These are phyloP conservation scores for Balearica regulorum DNA, from an alignment of 2,797 vertebrate species.

Conservation along the genomic window DNA sequence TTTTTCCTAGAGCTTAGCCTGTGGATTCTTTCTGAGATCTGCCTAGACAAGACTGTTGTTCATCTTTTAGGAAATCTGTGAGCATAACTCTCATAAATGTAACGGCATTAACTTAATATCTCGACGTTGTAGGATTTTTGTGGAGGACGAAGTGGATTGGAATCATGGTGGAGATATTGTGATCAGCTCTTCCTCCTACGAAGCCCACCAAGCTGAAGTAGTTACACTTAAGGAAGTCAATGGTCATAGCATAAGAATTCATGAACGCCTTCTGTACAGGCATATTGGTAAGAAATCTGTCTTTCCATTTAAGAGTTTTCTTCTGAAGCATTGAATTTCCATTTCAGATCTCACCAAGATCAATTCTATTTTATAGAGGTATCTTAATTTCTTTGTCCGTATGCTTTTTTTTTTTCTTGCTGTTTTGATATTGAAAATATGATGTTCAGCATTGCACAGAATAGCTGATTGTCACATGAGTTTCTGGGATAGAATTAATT, in stretches of 20 bases:
- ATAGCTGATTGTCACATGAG: neutral
- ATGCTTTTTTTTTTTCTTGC: neutral
- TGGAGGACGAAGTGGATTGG: constrained; percentile 71
- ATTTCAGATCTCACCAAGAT: neutral
- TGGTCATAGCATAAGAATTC: constrained; percentile 51
- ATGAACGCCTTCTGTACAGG: constrained; percentile 55
- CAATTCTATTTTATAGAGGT: neutral
- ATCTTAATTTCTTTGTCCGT: neutral
- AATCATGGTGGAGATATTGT: constrained; percentile 51
- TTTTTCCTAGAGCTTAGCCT: neutral
- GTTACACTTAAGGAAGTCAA: constrained; percentile 67
- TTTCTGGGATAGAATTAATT: neutral
- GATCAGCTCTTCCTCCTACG: constrained; percentile 75
- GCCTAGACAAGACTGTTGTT: neutral
- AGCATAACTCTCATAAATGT: neutral
- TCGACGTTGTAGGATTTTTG: constrained; percentile 61
- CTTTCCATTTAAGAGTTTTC: neutral
- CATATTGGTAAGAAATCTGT: constrained; percentile 68
- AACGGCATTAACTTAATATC: neutral
- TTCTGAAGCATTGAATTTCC: neutral
- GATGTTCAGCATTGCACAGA: neutral
- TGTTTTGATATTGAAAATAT: neutral
- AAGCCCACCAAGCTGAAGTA: constrained; percentile 73
- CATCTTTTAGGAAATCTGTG: neutral
- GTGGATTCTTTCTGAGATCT: neutral